Percentiles rank a stretch among this genome's conserved stretches.
These are phyloP conservation scores for Butastur rufipennis DNA, from an alignment of 2,113 vertebrate species.

Conservation along the genomic window DNA sequence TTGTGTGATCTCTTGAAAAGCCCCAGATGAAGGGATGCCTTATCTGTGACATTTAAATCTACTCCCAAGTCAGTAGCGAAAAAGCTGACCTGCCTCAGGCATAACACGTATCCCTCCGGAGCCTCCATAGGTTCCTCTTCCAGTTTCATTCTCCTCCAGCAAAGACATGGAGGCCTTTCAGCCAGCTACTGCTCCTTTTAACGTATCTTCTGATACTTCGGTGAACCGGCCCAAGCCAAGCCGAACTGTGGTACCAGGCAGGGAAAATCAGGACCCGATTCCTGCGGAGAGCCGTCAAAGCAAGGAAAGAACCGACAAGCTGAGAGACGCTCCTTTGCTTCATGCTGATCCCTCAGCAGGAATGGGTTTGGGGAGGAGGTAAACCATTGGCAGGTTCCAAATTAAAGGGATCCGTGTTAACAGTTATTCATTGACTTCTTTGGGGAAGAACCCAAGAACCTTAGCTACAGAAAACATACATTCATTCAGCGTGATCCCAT, in stretches of 20 bases:
- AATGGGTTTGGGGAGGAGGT: background rate
- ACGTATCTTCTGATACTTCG: fast-evolving
- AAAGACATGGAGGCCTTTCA: background rate
- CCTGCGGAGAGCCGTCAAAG: background rate
- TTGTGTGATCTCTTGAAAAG: background rate
- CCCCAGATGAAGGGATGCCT: background rate
- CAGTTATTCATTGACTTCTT: background rate
- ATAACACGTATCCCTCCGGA: fast-evolving
- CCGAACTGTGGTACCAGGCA: background rate
- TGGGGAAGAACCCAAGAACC: background rate
- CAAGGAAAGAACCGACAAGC: background rate
- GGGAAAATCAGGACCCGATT: background rate
- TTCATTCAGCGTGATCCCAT: fast-evolving
- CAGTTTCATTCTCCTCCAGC: background rate
- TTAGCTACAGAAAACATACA: background rate
- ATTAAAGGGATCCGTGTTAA: background rate
- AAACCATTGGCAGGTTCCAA: background rate
- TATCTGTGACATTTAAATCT: background rate
- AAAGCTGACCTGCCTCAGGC: background rate
- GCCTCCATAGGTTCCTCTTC: background rate
- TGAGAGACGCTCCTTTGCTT: background rate
- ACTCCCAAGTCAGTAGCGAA: background rate
- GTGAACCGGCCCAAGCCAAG: background rate
- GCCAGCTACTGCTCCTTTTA: background rate
- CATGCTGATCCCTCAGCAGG: background rate